phyloP scores from a whole-genome alignment of 2,888 invertebrate genomes.

The Pherbina coryleti region DNA sequence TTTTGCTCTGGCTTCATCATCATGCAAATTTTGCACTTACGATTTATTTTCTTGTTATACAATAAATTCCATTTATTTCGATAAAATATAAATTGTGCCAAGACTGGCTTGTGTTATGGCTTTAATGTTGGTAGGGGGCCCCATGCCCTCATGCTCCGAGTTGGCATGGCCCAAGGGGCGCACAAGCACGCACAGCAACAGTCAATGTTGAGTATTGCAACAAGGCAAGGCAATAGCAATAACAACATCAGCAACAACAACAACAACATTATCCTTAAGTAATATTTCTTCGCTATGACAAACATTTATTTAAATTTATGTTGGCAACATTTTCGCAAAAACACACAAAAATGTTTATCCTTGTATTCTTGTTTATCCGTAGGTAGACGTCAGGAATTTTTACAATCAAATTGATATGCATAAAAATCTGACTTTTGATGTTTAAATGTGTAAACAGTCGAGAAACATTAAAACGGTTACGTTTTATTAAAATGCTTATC shows the following conservation, averaged over 20 bases:
- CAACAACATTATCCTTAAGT: not conserved
- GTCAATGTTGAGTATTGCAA: too few species aligned
- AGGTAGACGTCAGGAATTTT: not conserved
- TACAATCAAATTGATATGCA: slow-evolving; percentile 3
- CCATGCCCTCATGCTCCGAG: not conserved
- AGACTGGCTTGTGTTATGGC: not conserved
- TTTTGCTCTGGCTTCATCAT: slow-evolving; percentile 4
- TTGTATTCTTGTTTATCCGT: not conserved
- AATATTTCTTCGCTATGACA: slow-evolving; percentile 28
- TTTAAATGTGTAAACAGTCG: not conserved
- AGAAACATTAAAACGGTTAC: too few species aligned
- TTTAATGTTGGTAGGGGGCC: not conserved
- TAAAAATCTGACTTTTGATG: not conserved
- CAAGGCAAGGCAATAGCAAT: not conserved
- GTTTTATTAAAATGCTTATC: slow-evolving; percentile 26
- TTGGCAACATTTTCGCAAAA: not conserved
- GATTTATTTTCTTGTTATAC: slow-evolving; percentile 57
- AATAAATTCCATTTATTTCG: slow-evolving; percentile 64
- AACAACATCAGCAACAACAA: not conserved
- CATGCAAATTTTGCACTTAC: slow-evolving; percentile 42
- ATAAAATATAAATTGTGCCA: slow-evolving; percentile 53
- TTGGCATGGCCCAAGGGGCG: not conserved
- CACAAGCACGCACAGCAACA: not conserved
- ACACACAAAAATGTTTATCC: not conserved
- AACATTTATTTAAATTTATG: slow-evolving; percentile 31